Base-by-base conservation (phyloP, 2,113 vertebrate genomes). In the Ardeotis arabs region DNA sequence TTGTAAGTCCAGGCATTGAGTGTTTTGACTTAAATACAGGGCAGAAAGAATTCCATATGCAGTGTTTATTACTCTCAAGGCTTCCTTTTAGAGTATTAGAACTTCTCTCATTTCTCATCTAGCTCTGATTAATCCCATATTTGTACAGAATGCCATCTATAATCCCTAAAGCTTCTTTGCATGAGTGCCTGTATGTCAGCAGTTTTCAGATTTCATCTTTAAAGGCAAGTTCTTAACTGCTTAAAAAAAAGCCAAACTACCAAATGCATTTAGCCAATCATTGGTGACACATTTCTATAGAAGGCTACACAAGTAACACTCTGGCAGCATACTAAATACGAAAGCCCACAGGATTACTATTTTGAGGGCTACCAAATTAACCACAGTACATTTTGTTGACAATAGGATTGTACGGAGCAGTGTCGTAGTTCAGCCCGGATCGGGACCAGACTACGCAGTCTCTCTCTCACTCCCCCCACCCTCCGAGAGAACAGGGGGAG, bases 151-250 rank as follows among this genome's bases (percentile, higher is more conserved):
- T 33, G 58, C 19, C 89, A 91, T 49, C 58, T 76, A 45, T 89
- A 95, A 96, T 87, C 91, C n/a, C 4, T 50, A 96, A 95, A 93
- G 80, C 74, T 45, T 83, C 84, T 85, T 47, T 85, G 74, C 87
- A 41, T 18, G 19, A 76, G 16, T 82, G 66, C 41, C 59, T 73
- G 17, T n/a, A 67, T 37, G 41, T 80, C 84, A 96, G 67, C 74
- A 94, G 45, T 89, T 84, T 96, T 76, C 81, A 90, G 70, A 90
- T 76, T 83, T 89, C 70, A 91, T 69, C 69, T 80, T 88, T 55
- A 87, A 92, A 88, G n/a, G 23, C 50, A 91, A 73, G 37, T 35
- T 90, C 37, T 91, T 75, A 78, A 84, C 33, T 49, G 20, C 69
- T 78, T 64, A 84, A 89, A 89, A 86, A 86, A 91, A 87, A 73